phyloP scores from a whole-genome alignment of 1,140 invertebrate species.

The Thaumatotibia leucotreta region DNA sequence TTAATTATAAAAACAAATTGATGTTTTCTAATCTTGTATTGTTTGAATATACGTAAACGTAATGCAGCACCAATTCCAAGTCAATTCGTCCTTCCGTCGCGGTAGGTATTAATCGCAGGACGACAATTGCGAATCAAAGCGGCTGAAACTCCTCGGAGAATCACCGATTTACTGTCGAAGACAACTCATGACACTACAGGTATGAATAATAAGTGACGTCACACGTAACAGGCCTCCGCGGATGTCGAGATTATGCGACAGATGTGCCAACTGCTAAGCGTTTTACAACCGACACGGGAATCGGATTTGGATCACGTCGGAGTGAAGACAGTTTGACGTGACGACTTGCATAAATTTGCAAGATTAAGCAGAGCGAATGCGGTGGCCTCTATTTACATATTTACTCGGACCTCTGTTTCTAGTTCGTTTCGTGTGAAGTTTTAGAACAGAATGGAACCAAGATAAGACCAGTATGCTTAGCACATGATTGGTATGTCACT shows the following conservation, averaged over 20 bases:
- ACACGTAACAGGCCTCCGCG: slow-evolving; percentile 46
- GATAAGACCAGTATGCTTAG: background rate
- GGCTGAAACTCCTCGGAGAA: no score
- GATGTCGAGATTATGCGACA: slow-evolving; percentile 59
- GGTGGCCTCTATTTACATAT: slow-evolving; percentile 57
- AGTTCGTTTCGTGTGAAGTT: background rate
- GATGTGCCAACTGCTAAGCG: slow-evolving; percentile 65
- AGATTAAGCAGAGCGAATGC: slow-evolving; percentile 53
- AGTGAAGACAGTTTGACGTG: slow-evolving; percentile 66
- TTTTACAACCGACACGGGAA: slow-evolving; percentile 65
- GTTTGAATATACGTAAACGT: no score
- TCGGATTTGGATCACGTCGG: slow-evolving; percentile 69
- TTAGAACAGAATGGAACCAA: background rate
- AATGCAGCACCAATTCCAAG: no score
- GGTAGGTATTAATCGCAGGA: no score
- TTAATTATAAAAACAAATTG: no score
- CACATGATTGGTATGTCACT: no score
- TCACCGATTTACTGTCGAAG: no score
- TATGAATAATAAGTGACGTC: slow-evolving; percentile 49
- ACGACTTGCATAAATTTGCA: slow-evolving; percentile 71
- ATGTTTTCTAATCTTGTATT: no score
- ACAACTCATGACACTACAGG: no score
- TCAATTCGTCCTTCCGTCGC: no score
- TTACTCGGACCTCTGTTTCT: no score
- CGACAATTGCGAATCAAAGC: no score